Percentiles rank a stretch among this genome's conserved stretches.
Evolutionary conservation across 2,888 invertebrate species (phyloP).

Genomic region (Eurois occulta): DNA sequence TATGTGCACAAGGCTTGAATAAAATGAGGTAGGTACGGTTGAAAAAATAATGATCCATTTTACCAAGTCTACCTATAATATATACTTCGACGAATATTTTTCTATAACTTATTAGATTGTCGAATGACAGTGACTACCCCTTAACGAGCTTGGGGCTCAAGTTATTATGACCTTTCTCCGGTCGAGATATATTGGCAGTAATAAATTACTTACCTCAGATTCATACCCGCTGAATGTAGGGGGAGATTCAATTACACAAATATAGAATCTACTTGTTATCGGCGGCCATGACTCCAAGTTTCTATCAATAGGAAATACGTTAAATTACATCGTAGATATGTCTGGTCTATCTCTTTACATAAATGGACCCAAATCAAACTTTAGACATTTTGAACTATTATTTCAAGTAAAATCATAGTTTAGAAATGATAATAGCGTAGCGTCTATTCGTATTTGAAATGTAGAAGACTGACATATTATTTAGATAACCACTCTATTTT

Average conservation of each 20-base stretch:
- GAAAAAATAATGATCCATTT: neutral
- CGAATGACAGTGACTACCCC: slow-evolving; percentile 38
- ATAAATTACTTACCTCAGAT: slow-evolving; percentile 61
- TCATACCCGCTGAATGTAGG: slow-evolving; percentile 36
- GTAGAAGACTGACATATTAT: slow-evolving; percentile 15
- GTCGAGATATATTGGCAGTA: slow-evolving; percentile 50
- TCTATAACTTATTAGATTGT: slow-evolving; percentile 41
- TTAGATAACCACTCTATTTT: slow-evolving; percentile 29
- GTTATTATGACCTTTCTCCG: slow-evolving; percentile 58
- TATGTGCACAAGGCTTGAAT: neutral
- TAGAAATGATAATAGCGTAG: slow-evolving; percentile 26
- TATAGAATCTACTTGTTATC: slow-evolving; percentile 51
- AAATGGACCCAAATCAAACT: slow-evolving; percentile 49
- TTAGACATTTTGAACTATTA: slow-evolving; percentile 37
- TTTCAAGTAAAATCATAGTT: slow-evolving; percentile 33
- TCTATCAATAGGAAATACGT: slow-evolving; percentile 20
- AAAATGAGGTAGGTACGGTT: neutral
- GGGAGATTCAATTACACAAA: slow-evolving; percentile 60
- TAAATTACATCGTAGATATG: slow-evolving; percentile 10
- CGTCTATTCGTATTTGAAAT: slow-evolving; percentile 16
- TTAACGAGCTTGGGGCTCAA: slow-evolving; percentile 51
- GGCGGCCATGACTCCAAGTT: slow-evolving; percentile 33
- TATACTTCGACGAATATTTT: slow-evolving; percentile 29
- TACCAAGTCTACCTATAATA: slow-evolving; percentile 11
- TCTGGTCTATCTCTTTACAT: neutral